These are phyloP conservation scores for Bombus pascuorum DNA, from an alignment of 1,140 invertebrate genomes.

Conservation along the genomic window DNA sequence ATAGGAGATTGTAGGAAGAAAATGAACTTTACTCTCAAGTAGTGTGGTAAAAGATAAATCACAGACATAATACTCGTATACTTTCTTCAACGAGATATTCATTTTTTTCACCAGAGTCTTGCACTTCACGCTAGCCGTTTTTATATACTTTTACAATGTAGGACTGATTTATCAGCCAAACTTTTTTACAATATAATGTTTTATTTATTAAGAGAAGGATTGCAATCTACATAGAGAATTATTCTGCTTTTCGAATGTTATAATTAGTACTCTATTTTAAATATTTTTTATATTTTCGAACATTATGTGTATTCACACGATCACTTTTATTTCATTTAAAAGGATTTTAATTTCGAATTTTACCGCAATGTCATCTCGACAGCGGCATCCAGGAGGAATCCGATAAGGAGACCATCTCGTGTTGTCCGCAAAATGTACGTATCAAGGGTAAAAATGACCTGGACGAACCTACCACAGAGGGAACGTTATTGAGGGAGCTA, in stretches of 20 bases:
- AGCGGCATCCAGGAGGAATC: neutral
- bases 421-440: constrained; percentile 8
- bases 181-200: neutral
- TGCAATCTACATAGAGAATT: neutral
- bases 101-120: too few species aligned
- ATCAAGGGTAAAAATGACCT: constrained; percentile 68
- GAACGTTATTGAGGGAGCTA: constrained; percentile 66
- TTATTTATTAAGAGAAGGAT: too few species aligned
- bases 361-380: neutral
- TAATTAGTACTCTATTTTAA: neutral
- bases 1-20: neutral
- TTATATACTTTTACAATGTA: neutral
- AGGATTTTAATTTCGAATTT: too few species aligned
- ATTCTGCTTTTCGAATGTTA: neutral
- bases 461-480: constrained; percentile 65
- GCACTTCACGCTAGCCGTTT: too few species aligned
- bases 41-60: too few species aligned
- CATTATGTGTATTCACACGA: neutral
- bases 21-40: neutral
- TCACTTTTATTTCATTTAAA: too few species aligned
- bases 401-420: constrained; percentile 20
- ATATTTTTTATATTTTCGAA: neutral
- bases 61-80: too few species aligned
- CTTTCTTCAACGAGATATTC: too few species aligned
- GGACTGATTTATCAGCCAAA: neutral